Evolutionary conservation across 2,888 invertebrate species (phyloP).

Genomic region (Ethmia dodecea): DNA sequence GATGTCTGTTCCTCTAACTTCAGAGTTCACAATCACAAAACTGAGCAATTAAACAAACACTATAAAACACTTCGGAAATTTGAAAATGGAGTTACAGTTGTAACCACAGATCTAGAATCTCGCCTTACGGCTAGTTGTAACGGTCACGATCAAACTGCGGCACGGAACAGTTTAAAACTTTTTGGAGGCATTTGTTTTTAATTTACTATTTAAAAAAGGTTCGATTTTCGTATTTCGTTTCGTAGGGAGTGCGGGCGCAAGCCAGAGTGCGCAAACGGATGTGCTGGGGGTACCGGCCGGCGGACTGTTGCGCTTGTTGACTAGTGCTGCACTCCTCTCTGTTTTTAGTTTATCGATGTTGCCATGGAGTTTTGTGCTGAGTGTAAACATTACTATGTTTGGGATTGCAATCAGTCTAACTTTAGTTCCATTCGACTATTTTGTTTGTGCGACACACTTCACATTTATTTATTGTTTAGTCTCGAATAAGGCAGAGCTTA

Average conservation of each 20-base stretch:
- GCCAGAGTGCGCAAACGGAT: conserved; percentile 69
- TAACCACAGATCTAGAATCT: conserved; percentile 22
- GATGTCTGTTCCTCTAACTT: no score
- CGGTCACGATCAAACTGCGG: conserved; percentile 17
- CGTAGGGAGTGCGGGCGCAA: conserved; percentile 42
- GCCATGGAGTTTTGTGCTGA: conserved; percentile 26
- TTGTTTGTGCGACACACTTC: no score
- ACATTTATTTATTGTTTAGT: no score
- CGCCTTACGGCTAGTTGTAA: conserved; percentile 17
- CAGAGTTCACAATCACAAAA: no score
- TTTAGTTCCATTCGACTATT: no score
- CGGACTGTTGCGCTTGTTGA: conserved; percentile 50
- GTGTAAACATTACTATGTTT: no score
- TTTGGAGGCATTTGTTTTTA: background rate
- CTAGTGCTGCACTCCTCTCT: conserved; percentile 55
- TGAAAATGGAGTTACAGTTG: no score
- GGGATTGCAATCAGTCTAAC: no score
- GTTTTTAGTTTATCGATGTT: conserved; percentile 43
- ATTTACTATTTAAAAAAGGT: background rate
- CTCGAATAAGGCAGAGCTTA: no score
- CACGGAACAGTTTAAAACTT: conserved; percentile 3
- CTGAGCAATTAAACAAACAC: no score
- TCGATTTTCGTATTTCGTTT: conserved; percentile 1
- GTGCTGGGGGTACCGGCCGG: conserved; percentile 63
- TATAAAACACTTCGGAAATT: no score